These are phyloP conservation scores for Elanoides forficatus DNA, from an alignment of 2,113 vertebrate species.

Conservation along the genomic window DNA sequence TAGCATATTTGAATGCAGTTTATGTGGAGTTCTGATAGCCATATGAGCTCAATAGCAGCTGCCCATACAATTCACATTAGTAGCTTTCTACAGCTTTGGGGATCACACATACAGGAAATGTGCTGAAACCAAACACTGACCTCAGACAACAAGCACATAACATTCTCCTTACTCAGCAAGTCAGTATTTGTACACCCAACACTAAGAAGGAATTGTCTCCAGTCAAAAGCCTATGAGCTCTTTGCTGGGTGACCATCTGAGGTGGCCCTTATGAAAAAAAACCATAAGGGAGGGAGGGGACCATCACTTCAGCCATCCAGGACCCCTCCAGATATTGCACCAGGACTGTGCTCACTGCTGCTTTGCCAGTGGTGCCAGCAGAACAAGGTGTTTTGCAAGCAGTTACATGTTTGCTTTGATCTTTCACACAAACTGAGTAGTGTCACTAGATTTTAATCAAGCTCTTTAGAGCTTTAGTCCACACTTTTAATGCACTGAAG, in stretches of 20 bases:
- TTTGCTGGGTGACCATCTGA: not conserved
- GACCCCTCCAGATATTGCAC: not conserved
- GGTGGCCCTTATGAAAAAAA: not conserved
- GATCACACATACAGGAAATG: fast-evolving
- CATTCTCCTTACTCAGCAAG: not conserved
- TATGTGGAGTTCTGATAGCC: not conserved
- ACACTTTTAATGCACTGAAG: not conserved
- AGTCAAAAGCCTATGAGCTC: not conserved
- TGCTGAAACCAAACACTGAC: not conserved
- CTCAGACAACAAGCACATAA: not conserved
- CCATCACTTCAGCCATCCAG: not conserved
- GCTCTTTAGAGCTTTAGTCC: not conserved
- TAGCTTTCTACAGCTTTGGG: not conserved
- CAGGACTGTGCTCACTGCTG: not conserved
- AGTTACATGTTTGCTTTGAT: not conserved
- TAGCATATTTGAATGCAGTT: not conserved
- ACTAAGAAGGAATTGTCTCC: not conserved
- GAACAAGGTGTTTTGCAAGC: not conserved
- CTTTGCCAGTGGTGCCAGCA: not conserved
- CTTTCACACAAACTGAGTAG: not conserved
- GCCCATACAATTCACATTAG: not conserved
- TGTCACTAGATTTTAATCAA: not conserved
- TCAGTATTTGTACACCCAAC: not conserved
- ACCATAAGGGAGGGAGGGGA: not conserved
- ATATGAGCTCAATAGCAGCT: not conserved